These are phyloP conservation scores for Eilema caniola DNA, from an alignment of 2,888 invertebrate genomes.

Conservation along the genomic window DNA sequence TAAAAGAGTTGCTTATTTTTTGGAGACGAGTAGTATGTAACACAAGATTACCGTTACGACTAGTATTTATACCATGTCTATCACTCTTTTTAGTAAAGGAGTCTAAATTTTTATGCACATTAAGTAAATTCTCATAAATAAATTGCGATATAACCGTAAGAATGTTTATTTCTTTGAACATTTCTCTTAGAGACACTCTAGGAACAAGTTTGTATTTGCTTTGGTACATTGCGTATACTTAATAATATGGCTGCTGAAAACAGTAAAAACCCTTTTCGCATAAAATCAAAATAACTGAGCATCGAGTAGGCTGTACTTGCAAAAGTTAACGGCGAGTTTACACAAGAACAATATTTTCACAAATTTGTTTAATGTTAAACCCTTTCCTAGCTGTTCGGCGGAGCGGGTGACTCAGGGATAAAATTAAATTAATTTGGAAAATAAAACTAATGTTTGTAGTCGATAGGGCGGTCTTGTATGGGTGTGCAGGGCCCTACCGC, in stretches of 20 bases:
- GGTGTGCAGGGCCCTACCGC: background rate
- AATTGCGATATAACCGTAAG: no score
- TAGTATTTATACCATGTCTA: no score
- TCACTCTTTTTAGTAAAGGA: no score
- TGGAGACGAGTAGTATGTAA: no score
- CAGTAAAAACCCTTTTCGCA: background rate
- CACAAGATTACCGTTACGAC: no score
- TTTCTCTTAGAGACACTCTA: no score
- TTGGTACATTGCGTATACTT: no score
- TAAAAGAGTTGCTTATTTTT: no score
- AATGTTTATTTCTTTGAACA: no score
- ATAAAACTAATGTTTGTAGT: background rate
- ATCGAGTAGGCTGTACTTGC: background rate
- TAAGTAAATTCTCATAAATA: no score
- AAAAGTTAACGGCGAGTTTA: conserved; percentile 4
- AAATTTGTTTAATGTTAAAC: conserved; percentile 5
- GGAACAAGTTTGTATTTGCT: no score
- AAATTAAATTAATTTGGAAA: background rate
- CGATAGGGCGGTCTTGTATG: background rate
- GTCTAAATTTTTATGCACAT: no score
- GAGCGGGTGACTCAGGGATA: conserved; percentile 6
- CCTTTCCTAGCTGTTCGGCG: background rate
- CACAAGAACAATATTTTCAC: background rate
- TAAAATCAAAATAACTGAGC: conserved; percentile 9
- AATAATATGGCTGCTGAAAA: background rate